Percentiles rank a stretch among this genome's conserved stretches.
Conservation (phyloP, 2,113 vertebrate genomes). For the Columba janthina region DNA sequence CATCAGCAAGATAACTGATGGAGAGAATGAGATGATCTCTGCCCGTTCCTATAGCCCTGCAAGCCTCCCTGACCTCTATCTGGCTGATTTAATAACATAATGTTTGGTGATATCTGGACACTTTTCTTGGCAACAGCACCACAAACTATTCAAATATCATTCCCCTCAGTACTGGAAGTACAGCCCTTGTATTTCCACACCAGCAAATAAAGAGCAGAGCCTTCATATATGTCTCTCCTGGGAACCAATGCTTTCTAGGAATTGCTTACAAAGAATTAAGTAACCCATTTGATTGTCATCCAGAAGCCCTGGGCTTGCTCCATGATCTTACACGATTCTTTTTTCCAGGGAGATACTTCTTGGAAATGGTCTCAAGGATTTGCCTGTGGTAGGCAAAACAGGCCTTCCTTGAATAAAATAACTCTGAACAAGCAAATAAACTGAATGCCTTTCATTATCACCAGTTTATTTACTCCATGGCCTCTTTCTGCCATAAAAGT, state of each 20-base stretch:
- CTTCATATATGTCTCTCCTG: background rate
- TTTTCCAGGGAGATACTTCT: background rate
- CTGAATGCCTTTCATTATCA: conserved; percentile 44
- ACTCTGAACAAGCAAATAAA: conserved; percentile 26
- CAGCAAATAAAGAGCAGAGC: background rate
- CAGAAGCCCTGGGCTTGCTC: background rate
- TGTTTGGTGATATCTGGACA: background rate
- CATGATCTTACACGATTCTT: background rate
- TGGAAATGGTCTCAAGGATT: background rate
- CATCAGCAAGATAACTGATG: background rate
- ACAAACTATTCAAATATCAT: background rate
- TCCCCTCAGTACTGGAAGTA: background rate
- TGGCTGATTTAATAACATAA: background rate
- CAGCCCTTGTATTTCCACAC: background rate
- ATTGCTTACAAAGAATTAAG: conserved; percentile 27
- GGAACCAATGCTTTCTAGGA: conserved; percentile 28
- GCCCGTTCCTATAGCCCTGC: background rate
- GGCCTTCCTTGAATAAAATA: conserved; percentile 17
- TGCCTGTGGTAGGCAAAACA: conserved; percentile 38
- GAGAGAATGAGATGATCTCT: background rate
- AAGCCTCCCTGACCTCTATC: background rate
- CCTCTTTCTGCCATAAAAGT: conserved; percentile 46
- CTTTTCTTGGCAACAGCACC: background rate
- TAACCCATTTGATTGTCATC: conserved; percentile 10
- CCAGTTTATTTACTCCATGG: conserved; percentile 41